Evolutionary conservation across 1,140 invertebrate genomes (phyloP), one percentile per base, ranked within the genome.

Genomic region (Plutomurus gul): DNA sequence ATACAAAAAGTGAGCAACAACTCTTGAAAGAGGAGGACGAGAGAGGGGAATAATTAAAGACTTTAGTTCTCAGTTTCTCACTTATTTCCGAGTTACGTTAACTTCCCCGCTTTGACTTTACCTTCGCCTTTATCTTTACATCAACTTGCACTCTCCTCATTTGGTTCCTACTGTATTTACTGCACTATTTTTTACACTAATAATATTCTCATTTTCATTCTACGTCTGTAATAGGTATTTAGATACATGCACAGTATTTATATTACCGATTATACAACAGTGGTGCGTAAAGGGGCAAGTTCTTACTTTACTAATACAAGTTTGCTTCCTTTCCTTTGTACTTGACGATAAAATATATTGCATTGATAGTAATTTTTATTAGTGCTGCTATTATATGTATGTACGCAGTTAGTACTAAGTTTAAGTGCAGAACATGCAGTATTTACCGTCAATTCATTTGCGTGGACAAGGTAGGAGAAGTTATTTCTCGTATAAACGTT

Each of bases 61-160:
- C 40, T 72, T 72, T 72, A 72, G 70, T 72, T 72, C 70, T 72
- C 70, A 72, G 70, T 43, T 72, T 72, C 70, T 72, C 70, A 72
- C 70, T 72, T 72, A 46, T 39, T 72, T 72, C 70, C 36, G 70
- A 46, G 70, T 72, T n/a, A n/a, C n/a, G n/a, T n/a, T 39, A 20
- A 40, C 70, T 72, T 39, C 36, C 70, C 70, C 22, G 37, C 36
- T 72, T n/a, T 36, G 36, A 13, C 49, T 56, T 4, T 18, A 20
- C 10, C n/a, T 56, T 1, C 22, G 10, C 49, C 18, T n/a, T 72
- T 43, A 40, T 72, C 36, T 72, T 43, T 11, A 18, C 18, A 72
- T 43, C 70, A 72, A 20, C 36, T 40, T 22, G 27, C 27, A 43
- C 27, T 70, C 60, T 33, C 5, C 60, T 70, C 27, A 51, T 51